A percentile compares a stretch with the other conserved stretches of the same genome.
Evolutionary conservation across 2,888 invertebrate species (phyloP).

Genomic region (Melinaea menophilus): DNA sequence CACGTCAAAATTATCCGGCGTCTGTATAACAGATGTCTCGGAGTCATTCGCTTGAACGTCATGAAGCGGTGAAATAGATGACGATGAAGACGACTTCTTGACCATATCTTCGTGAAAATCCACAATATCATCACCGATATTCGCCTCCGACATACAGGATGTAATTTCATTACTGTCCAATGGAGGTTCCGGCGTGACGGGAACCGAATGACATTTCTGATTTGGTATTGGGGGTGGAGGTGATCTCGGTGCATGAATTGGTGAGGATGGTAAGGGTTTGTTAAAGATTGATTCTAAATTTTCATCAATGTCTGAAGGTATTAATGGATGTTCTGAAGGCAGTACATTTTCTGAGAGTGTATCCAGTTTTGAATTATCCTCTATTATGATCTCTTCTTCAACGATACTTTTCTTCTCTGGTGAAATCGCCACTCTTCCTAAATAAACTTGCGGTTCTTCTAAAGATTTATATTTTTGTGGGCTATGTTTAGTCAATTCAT

Average conservation of each 20-base stretch:
- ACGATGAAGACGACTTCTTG: constrained; percentile 39
- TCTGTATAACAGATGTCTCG: constrained; percentile 41
- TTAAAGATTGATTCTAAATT: constrained; percentile 27
- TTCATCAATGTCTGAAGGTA: constrained; percentile 16
- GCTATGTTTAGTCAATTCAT: constrained; percentile 45
- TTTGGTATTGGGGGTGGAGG: constrained; percentile 52
- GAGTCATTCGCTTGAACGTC: constrained; percentile 44
- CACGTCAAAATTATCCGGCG: constrained; percentile 49
- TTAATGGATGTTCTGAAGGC: constrained; percentile 31
- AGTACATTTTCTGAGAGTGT: constrained; percentile 51
- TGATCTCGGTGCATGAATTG: constrained; percentile 50
- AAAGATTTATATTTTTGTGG: constrained; percentile 39
- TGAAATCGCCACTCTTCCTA: constrained; percentile 47
- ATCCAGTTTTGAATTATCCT: constrained; percentile 30
- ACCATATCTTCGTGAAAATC: constrained; percentile 24
- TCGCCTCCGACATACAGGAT: constrained; percentile 12
- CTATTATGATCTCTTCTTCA: constrained; percentile 29
- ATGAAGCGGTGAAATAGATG: constrained; percentile 43
- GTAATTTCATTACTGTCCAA: constrained; percentile 25
- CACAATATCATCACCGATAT: constrained; percentile 26
- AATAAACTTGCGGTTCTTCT: constrained; percentile 42
- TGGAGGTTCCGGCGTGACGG: constrained; percentile 19
- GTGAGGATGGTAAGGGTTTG: constrained; percentile 33
- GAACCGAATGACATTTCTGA: constrained; percentile 33
- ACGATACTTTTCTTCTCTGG: constrained; percentile 40